Evolutionary conservation across 2,113 vertebrate genomes (phyloP).

Genomic region (Vicugna pacos): DNA sequence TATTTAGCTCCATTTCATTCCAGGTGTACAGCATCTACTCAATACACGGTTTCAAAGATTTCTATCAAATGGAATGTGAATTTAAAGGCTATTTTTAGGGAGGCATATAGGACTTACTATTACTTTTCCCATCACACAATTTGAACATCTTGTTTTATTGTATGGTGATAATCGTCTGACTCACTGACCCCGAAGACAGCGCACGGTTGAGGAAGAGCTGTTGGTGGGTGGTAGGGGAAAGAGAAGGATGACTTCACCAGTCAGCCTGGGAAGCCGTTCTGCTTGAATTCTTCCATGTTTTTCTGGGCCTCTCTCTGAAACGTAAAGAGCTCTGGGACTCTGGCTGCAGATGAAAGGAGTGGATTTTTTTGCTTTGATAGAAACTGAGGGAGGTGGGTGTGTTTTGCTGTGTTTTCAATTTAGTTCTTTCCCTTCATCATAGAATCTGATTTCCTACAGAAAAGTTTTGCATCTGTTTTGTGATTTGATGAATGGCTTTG

Average conservation of each 20-base stretch:
- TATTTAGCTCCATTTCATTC: not conserved
- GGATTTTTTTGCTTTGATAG: conserved; percentile 73
- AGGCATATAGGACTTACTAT: not conserved
- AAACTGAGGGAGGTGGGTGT: conserved; percentile 59
- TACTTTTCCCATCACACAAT: not conserved
- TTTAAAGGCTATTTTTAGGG: conserved; percentile 53
- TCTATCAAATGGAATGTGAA: conserved; percentile 11
- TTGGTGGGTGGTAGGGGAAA: not conserved
- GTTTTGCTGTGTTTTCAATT: conserved; percentile 72
- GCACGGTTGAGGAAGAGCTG: not conserved
- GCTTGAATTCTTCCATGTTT: conserved; percentile 20
- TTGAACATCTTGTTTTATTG: conserved; percentile 42
- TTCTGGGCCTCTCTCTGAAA: conserved; percentile 34
- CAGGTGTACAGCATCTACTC: not conserved
- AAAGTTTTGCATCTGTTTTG: conserved; percentile 89
- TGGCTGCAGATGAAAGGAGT: conserved; percentile 65
- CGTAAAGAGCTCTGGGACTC: conserved; percentile 55
- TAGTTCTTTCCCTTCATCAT: conserved; percentile 71
- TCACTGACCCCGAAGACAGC: conserved; percentile 11
- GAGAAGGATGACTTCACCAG: conserved; percentile 6
- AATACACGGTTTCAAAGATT: not conserved
- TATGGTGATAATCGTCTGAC: not conserved
- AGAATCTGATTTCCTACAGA: conserved; percentile 84
- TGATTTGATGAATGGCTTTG: conserved; percentile 88
- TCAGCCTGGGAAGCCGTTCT: conserved; percentile 33